Base-by-base conservation (phyloP, 2,888 invertebrate genomes). In the Cancer borealis region DNA sequence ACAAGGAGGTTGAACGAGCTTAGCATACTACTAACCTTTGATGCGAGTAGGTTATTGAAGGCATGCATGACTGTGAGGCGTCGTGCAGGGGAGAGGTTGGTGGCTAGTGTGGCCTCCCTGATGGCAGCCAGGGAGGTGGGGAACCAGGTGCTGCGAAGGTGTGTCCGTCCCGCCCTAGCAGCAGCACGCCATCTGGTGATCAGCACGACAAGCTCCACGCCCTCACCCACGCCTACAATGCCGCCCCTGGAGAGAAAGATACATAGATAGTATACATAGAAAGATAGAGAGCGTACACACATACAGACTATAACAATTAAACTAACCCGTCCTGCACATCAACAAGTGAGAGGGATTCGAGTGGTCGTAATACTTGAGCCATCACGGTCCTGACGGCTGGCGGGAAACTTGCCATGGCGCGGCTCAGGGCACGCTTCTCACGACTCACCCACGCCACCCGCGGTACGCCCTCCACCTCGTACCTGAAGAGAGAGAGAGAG, bases 401-500 rank as follows among this genome's bases (percentile, higher is more conserved):
- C 0, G 95, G 95, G 73, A 95, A 95, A 89, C 92, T 95, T 45
- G 95, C 95, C 95, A 95, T 95, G 46, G 95, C 95, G n/a, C 92
- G 49, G 30, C 93, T 93, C n/a, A 95, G 92, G 30, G 94, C 94
- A 8, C 92, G 89, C 10, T 92, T 49, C 88, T 95, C 93, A 46
- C 73, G 66, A 12, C 89, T 87, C 45, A 95, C 92, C 92, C 95
- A 92, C 2, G 93, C 88, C n/a, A 94, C 94, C 6, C 93, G 46
- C 46, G 66, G 90, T 10, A 93, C 92, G 46, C 94, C 94, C 12
- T 84, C 79, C 49, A 88, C 94, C 14, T 88, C 87, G 47, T 94
- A 93, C 88, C 94, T 94, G n/a, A 0, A 1, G 26, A 84, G 46
- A 92, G 46, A 92, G 46, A 92, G 17, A 73, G 49, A 84, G 39